phyloP scores from a whole-genome alignment of 2,888 invertebrate species.

The Drosophila kuntzei region DNA sequence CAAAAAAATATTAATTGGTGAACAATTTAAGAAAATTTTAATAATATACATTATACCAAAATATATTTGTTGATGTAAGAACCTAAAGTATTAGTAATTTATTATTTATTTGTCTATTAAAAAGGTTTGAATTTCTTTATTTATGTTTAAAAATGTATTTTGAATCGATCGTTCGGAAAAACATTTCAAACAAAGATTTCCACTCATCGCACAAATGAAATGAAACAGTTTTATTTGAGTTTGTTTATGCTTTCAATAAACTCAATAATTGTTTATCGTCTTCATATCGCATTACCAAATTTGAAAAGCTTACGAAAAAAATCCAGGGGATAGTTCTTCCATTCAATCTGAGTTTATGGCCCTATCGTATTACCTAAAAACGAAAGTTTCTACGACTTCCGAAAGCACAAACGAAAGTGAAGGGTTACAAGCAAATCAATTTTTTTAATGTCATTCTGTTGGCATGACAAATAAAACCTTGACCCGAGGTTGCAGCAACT shows the following conservation, averaged over 20 bases:
- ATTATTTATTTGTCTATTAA: too few species aligned
- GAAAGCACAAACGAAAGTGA: conserved; percentile 24
- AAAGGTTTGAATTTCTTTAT: too few species aligned
- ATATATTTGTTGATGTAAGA: too few species aligned
- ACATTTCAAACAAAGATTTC: neutral
- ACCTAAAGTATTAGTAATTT: too few species aligned
- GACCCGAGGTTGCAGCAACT: conserved; percentile 20
- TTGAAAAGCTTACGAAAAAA: neutral
- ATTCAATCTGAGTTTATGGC: neutral
- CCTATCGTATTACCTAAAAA: conserved; percentile 13
- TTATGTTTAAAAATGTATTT: too few species aligned
- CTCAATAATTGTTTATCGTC: neutral
- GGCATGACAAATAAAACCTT: conserved; percentile 26
- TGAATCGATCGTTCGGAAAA: too few species aligned
- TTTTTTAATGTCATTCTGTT: conserved; percentile 19
- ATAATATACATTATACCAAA: too few species aligned
- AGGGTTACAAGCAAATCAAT: conserved; percentile 20
- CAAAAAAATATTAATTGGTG: too few species aligned
- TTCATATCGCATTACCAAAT: neutral
- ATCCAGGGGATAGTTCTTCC: conserved; percentile 8
- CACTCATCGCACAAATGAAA: too few species aligned
- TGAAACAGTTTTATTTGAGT: neutral
- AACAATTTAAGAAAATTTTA: too few species aligned
- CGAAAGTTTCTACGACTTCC: conserved; percentile 22
- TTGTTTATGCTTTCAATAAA: neutral